Conservation (phyloP, 2,888 invertebrate species). For the Netelia fuscicornis region DNA sequence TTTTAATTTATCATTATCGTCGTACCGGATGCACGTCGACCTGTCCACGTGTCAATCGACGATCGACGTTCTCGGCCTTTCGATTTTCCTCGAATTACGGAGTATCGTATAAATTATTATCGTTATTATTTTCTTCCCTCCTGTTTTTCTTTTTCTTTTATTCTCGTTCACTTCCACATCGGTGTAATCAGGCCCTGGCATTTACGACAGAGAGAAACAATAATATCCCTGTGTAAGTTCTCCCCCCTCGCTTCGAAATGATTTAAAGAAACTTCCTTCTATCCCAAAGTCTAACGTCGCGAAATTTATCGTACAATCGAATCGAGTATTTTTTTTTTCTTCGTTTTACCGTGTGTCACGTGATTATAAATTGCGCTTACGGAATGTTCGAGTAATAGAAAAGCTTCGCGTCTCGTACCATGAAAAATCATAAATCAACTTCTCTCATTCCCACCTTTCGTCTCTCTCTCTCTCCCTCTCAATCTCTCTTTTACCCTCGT, state of each 20-base stretch:
- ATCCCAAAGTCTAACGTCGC: slow-evolving; percentile 9
- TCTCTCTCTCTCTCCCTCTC: background rate
- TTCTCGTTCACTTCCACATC: background rate
- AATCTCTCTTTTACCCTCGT: background rate
- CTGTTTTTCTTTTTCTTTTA: background rate
- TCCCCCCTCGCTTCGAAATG: background rate
- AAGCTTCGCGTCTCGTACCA: background rate
- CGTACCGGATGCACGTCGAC: too few species aligned
- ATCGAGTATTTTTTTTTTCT: background rate
- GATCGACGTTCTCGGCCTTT: background rate
- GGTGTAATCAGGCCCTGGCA: background rate
- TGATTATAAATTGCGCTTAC: background rate
- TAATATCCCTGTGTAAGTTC: background rate
- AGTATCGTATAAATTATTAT: background rate
- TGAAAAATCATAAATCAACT: background rate
- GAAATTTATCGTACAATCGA: slow-evolving; percentile 3
- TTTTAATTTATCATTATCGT: background rate
- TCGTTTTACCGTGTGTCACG: background rate
- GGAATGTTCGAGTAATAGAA: slow-evolving; percentile 31
- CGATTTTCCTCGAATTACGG: background rate
- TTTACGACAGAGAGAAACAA: slow-evolving; percentile 5
- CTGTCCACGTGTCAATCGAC: too few species aligned
- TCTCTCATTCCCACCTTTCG: background rate
- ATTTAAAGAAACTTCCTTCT: slow-evolving; percentile 14
- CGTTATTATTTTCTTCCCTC: too few species aligned